These are phyloP conservation scores for Pecten maximus DNA, from an alignment of 2,888 invertebrate genomes.

Conservation along the genomic window DNA sequence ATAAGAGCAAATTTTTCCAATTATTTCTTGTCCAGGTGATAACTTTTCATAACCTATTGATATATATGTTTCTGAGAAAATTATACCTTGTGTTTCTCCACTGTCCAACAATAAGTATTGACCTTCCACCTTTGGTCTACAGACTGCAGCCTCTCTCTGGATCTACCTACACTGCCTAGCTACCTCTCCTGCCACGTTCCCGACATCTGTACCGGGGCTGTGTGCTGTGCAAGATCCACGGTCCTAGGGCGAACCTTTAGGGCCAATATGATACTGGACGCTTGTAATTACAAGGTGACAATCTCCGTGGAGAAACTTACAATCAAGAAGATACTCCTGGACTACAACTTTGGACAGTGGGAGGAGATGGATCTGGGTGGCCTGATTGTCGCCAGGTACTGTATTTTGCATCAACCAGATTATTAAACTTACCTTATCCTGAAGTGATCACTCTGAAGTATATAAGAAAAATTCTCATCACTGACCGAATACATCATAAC, in stretches of 20 bases:
- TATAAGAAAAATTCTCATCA: too few species aligned
- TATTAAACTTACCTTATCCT: too few species aligned
- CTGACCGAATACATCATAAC: too few species aligned
- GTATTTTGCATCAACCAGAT: too few species aligned
- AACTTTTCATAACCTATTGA: too few species aligned
- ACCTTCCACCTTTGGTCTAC: not conserved
- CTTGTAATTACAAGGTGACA: slow-evolving; percentile 45
- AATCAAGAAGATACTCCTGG: slow-evolving; percentile 39
- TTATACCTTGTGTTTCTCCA: too few species aligned
- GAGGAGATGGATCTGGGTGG: not conserved
- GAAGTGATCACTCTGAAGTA: too few species aligned
- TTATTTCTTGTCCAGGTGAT: too few species aligned
- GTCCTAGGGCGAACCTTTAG: slow-evolving; percentile 42
- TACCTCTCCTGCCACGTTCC: slow-evolving; percentile 41
- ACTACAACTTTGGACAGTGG: slow-evolving; percentile 47
- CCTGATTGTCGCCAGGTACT: not conserved
- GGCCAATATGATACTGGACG: slow-evolving; percentile 43
- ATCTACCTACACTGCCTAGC: slow-evolving; percentile 39
- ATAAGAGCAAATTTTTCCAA: too few species aligned
- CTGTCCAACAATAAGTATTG: too few species aligned
- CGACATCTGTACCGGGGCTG: slow-evolving; percentile 44
- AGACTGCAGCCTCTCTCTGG: slow-evolving; percentile 39
- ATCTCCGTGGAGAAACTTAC: slow-evolving; percentile 47
- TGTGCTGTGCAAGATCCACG: slow-evolving; percentile 48
- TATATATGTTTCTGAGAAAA: too few species aligned